phyloP scores from a whole-genome alignment of 2,797 vertebrate genomes.

The Cercopithecus neglectus region DNA sequence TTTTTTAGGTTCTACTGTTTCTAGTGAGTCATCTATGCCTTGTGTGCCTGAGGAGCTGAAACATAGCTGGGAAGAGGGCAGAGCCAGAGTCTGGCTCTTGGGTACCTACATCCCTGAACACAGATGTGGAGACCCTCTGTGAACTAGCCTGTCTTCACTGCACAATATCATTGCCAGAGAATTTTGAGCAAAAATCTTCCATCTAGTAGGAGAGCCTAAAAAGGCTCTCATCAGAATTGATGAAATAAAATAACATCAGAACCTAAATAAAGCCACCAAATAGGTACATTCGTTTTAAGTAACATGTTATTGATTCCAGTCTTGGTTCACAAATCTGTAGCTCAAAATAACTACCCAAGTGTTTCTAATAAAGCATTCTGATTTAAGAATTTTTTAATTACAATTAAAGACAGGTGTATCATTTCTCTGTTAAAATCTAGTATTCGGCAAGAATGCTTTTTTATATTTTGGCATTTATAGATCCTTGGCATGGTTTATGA shows the following conservation, averaged over 20 bases:
- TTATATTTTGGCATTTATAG: not conserved
- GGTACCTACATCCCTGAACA: not conserved
- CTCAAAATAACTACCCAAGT: not conserved
- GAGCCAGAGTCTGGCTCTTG: too few species aligned
- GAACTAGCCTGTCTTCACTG: rapidly evolving
- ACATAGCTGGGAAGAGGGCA: not conserved
- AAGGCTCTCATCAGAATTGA: not conserved
- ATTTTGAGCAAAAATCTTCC: not conserved
- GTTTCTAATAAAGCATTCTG: not conserved
- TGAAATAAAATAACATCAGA: not conserved
- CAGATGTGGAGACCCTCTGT: not conserved
- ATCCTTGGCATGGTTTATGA: not conserved
- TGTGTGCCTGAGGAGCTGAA: not conserved
- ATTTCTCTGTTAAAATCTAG: not conserved
- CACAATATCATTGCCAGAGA: rapidly evolving
- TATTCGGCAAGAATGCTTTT: not conserved
- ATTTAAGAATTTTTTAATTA: constrained; percentile 1
- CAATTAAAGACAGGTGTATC: not conserved
- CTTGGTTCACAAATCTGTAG: not conserved
- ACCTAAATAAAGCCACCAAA: not conserved
- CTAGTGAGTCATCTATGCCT: rapidly evolving
- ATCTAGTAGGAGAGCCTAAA: not conserved
- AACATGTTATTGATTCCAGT: not conserved
- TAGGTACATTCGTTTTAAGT: not conserved
- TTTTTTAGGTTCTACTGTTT: not conserved